Evolutionary conservation across 2,797 vertebrate species (phyloP).

Genomic region (Carcharodon carcharias): DNA sequence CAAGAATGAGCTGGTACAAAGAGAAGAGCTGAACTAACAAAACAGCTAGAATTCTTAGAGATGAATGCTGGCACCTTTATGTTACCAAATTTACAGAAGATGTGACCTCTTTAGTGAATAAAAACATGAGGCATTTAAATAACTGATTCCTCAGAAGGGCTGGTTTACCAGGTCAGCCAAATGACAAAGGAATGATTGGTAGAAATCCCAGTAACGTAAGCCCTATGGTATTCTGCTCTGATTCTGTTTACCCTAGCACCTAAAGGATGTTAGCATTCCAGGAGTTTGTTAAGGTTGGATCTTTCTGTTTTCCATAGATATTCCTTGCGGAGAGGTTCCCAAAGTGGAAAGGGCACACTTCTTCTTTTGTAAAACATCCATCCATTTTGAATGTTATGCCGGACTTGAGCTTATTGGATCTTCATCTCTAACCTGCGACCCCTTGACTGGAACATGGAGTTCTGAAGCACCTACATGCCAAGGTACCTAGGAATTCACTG

Average conservation of each 20-base stretch:
- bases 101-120: not conserved
- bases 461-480: constrained; percentile 59
- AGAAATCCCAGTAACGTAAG: not conserved
- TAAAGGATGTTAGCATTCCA: not conserved
- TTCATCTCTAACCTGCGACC: constrained; percentile 59
- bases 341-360: constrained; percentile 58
- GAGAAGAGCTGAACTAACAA: not conserved
- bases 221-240: not conserved
- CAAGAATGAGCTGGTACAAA: not conserved
- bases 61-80: not conserved
- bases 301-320: constrained; percentile 49
- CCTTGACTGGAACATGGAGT: constrained; percentile 56
- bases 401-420: constrained; percentile 60
- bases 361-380: constrained; percentile 54
- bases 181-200: not conserved
- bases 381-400: constrained; percentile 60
- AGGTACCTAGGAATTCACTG: constrained; percentile 47
- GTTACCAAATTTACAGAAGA: not conserved
- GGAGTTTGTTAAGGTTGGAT: not conserved
- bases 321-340: constrained; percentile 59
- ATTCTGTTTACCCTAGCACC: not conserved
- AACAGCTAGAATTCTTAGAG: not conserved
- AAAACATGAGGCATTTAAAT: not conserved
- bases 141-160: not conserved
- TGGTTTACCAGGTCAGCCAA: not conserved